Base-by-base conservation (phyloP, 2,888 invertebrate species). In the Sminthurides aquaticus region DNA sequence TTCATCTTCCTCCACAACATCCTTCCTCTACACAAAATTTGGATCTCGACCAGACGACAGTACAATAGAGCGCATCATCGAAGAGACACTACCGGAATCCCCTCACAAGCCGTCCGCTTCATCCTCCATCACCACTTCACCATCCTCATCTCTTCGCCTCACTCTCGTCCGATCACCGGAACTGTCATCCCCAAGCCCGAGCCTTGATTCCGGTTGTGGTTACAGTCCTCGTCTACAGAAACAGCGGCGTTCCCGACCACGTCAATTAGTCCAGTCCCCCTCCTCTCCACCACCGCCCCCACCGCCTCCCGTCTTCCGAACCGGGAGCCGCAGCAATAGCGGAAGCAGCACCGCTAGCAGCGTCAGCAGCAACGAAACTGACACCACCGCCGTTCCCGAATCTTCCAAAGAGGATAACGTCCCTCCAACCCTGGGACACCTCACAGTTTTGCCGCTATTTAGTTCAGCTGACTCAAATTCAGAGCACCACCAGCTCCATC, bases 271-370 rank as follows among this genome's bases (percentile, higher is more conserved):
- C 2, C 22, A 57, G 22, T 28, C 49, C 25, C 63, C 63, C 1
- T 43, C 49, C 27, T 27, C 63, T 3, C 63, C 63, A 22, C 63
- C 63, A 18, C 63, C 63, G 1, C 63, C 63, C n/a, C 63, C 63
- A 25, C 57, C 62, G 15, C 61, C 29, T 27, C 22, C 8, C 26
- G 20, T 18, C 52, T 49, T 18, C 22, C 2, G 20, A 5, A 20
- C 20, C 52, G 20, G 5, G 20, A 5, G 20, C 5, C 8, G 52
- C 11, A 20, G 5, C 8, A 8, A 15, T 20, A 52, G 52, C 20
- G 52, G 52, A 5, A 52, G 52, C 52, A 52, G 52, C 52, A n/a
- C n/a, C n/a, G 43, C 15, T 15, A 34, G 43, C 43, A 34, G 43
- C 43, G 43, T 34, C 43, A 11, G 8, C 43, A 20, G 20, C 52